Evolutionary conservation across 2,113 vertebrate genomes (phyloP), one percentile per base, ranked within the genome.

Genomic region (Mesocricetus auratus): DNA sequence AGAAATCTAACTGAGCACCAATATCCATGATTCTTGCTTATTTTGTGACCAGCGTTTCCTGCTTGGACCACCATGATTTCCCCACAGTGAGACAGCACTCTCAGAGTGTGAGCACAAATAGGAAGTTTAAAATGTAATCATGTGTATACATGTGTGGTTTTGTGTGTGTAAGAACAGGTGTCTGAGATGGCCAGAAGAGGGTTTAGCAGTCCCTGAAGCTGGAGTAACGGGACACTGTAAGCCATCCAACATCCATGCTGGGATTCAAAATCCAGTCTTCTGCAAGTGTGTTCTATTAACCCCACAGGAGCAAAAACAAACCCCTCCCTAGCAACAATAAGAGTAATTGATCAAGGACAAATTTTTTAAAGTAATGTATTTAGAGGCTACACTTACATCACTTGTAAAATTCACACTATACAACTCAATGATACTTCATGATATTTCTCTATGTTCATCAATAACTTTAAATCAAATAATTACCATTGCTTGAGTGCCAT

Each of bases 401-500:
- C 64, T 26, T 74, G 74, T 47, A 93, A 97, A 93, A 83, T 90
- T 83, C 33, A 83, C 24, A 56, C 79, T 93, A 74, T 56, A 7
- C 1, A n/a, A 17, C 22, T 92, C 33, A 60, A 2, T 7, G 33
- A 19, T 33, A 62, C 29, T 58, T 90, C 56, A 42, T 50, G 42
- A 79, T 31, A 19, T 68, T 92, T 68, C 68, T 47, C 74, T 89
- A n/a, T 74, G 2, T 91, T 47, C 33, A 60, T 66, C 60, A 21
- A 19, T 47, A 33, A 31, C 16, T 60, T 83, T 60, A 29, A 13
- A 62, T 7, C n/a, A 42, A 62, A 26, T 26, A 62, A n/a, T 42
- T 62, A 13, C 56, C 12, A 62, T 62, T 42, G 15, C 0, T 62
- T 83, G 12, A 83, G 56, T n/a, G n/a, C n/a, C n/a, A n/a, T n/a